A percentile compares a stretch with the other conserved stretches of the same genome.
Evolutionary conservation across 2,113 vertebrate species (phyloP).

Genomic region (Arenaria interpres): DNA sequence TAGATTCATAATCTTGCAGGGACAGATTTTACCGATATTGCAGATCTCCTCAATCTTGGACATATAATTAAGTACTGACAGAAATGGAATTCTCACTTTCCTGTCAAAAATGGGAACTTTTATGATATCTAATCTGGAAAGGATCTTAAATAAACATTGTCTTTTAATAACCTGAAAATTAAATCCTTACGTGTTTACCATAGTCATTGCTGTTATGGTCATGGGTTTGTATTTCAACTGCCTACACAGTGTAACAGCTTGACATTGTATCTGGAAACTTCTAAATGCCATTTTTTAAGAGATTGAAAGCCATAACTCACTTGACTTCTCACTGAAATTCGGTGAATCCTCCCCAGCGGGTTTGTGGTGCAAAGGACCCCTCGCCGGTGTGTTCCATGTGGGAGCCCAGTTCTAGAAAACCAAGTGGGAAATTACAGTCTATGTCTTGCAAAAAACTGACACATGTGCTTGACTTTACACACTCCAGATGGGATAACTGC

Average conservation of each 20-base stretch:
- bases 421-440: background rate
- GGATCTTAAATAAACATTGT: background rate
- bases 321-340: background rate
- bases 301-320: background rate
- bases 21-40: background rate
- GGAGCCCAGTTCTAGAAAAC: background rate
- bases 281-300: background rate
- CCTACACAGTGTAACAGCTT: background rate
- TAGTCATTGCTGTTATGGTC: too few species aligned
- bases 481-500: background rate
- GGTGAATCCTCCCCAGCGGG: background rate
- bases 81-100: background rate
- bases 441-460: background rate
- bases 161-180: background rate
- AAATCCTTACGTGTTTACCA: background rate
- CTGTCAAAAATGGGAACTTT: background rate
- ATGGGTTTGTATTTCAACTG: background rate
- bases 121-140: background rate
- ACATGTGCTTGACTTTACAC: background rate
- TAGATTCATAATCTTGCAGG: background rate
- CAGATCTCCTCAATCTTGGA: background rate
- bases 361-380: background rate
- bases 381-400: fast-evolving
- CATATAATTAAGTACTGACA: background rate
- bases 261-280: background rate